Percentiles rank a stretch among this genome's conserved stretches.
Evolutionary conservation across 2,113 vertebrate species (phyloP).

Genomic region (Phylloscopus trochiloides): DNA sequence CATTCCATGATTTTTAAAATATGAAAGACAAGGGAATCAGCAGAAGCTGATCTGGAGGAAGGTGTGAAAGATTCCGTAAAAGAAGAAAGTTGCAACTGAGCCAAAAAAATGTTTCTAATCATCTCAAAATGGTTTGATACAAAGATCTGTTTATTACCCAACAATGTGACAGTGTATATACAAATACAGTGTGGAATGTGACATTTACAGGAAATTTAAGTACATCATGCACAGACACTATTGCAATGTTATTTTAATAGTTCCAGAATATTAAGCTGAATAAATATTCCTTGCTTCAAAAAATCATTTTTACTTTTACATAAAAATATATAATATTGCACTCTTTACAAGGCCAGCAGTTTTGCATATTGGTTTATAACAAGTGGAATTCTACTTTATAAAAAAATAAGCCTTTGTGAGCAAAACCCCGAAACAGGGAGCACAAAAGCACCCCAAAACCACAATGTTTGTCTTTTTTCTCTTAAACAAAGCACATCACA

Average conservation of each 20-base stretch:
- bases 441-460: conserved; percentile 36
- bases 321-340: conserved; percentile 82
- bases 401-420: conserved; percentile 67
- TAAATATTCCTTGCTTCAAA: conserved; percentile 74
- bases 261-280: conserved; percentile 70
- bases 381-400: conserved; percentile 61
- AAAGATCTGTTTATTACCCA: conserved; percentile 71
- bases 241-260: conserved; percentile 49
- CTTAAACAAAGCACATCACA: conserved; percentile 60
- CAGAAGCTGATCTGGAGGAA: not conserved
- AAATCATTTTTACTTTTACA: conserved; percentile 66
- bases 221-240: conserved; percentile 62
- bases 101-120: not conserved
- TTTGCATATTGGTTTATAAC: conserved; percentile 72
- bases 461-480: conserved; percentile 37
- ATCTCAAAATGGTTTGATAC: not conserved
- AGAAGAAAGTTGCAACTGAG: not conserved
- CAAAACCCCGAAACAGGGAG: conserved; percentile 46
- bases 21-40: not conserved
- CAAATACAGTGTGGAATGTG: conserved; percentile 54
- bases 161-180: conserved; percentile 59
- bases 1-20: not conserved
- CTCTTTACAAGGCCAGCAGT: conserved; percentile 72
- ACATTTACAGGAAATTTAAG: conserved; percentile 58
- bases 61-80: not conserved